phyloP scores from a whole-genome alignment of 2,888 invertebrate species.

The Drosophila dives region DNA sequence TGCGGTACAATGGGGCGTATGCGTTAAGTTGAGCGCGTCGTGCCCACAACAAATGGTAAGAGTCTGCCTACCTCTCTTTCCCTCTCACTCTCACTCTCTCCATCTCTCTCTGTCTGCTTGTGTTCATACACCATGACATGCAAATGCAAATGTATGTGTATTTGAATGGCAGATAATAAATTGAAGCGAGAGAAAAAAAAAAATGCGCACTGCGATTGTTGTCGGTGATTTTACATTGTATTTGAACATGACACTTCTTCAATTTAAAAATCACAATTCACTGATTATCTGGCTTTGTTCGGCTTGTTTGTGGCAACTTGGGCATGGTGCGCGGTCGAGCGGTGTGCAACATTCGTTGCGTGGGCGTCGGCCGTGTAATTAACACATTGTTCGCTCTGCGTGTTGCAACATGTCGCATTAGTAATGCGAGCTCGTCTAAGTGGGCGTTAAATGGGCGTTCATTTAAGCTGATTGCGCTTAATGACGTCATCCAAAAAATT shows the following conservation, averaged over 20 bases:
- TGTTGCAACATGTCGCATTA: slow-evolving; percentile 43
- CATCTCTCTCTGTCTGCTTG: neutral
- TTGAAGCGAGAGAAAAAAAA: slow-evolving; percentile 22
- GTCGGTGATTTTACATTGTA: slow-evolving; percentile 39
- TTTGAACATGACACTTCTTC: slow-evolving; percentile 57
- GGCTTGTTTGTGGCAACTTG: slow-evolving; percentile 6
- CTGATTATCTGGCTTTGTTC: slow-evolving; percentile 54
- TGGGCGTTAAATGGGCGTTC: slow-evolving; percentile 69
- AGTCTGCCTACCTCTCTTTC: neutral
- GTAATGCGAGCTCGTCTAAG: slow-evolving; percentile 62
- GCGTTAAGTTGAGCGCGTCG: slow-evolving; percentile 69
- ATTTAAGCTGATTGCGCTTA: slow-evolving; percentile 26
- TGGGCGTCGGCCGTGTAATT: slow-evolving; percentile 72
- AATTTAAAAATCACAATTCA: slow-evolving; percentile 51
- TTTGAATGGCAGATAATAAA: slow-evolving; percentile 25
- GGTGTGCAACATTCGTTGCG: slow-evolving; percentile 38
- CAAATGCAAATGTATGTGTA: slow-evolving; percentile 45
- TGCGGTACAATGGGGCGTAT: slow-evolving; percentile 66
- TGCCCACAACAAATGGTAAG: slow-evolving; percentile 48
- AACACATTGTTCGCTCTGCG: slow-evolving; percentile 65
- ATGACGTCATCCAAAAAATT: slow-evolving; percentile 13
- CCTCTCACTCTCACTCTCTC: neutral
- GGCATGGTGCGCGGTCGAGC: neutral
- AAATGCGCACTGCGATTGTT: slow-evolving; percentile 56
- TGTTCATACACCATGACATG: slow-evolving; percentile 54